phyloP scores from a whole-genome alignment of 2,113 vertebrate species.

The Marmota flaviventris region DNA sequence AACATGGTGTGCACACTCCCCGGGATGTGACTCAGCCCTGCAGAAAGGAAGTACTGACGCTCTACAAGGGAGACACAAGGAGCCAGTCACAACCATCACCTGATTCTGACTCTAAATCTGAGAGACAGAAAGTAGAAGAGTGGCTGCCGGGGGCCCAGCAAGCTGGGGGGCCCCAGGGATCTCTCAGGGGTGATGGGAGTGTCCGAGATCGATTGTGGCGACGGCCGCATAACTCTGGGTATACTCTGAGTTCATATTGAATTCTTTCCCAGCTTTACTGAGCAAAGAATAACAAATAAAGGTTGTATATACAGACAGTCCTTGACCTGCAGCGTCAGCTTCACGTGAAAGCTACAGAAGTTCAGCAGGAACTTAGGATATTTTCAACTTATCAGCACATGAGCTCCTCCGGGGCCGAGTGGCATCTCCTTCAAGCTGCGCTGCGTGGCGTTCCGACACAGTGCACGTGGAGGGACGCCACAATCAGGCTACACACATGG shows the following conservation, averaged over 20 bases:
- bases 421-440: background rate
- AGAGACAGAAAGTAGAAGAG: background rate
- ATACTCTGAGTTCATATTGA: no score
- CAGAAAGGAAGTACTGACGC: no score
- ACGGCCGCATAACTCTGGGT: no score
- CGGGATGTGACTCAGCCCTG: no score
- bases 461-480: background rate
- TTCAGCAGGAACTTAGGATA: background rate
- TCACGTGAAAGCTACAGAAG: background rate
- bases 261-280: no score
- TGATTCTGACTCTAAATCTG: no score
- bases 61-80: no score
- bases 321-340: accelerated
- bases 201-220: background rate
- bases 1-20: accelerated
- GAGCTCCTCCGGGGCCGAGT: background rate
- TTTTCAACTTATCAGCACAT: background rate
- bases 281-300: no score
- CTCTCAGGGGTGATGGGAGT: background rate
- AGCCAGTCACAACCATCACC: background rate
- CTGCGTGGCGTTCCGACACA: accelerated
- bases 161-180: no score
- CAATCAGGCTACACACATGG: background rate
- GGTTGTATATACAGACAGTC: background rate
- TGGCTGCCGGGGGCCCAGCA: background rate